These are phyloP conservation scores for Euzetes globulus DNA, from an alignment of 2,888 invertebrate species.

Conservation along the genomic window DNA sequence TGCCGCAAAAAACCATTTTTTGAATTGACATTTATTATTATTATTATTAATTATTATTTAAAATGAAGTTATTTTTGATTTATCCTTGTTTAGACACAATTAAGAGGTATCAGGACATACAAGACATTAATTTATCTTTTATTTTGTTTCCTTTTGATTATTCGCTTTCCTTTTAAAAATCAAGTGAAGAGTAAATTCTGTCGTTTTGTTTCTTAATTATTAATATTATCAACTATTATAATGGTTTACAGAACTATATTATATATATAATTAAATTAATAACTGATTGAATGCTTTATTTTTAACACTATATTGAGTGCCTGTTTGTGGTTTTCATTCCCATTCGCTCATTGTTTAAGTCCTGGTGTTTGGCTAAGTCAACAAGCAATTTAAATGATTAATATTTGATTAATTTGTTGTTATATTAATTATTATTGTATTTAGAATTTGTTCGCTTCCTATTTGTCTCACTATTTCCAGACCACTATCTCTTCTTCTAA, in stretches of 20 bases:
- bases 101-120: neutral
- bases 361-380: slow-evolving; percentile 27
- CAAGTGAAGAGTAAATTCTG: neutral
- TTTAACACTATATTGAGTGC: slow-evolving; percentile 15
- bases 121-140: neutral
- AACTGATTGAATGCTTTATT: slow-evolving; percentile 17
- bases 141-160: neutral
- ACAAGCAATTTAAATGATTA: neutral
- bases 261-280: slow-evolving; percentile 3
- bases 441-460: neutral
- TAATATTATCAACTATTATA: neutral
- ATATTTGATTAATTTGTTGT: slow-evolving; percentile 12
- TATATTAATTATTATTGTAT: slow-evolving; percentile 21
- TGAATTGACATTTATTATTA: neutral
- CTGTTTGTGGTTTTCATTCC: slow-evolving; percentile 14
- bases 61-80: neutral
- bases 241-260: neutral
- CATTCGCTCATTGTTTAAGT: slow-evolving; percentile 26
- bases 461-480: neutral
- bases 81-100: neutral
- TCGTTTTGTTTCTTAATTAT: neutral
- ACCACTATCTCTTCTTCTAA: neutral
- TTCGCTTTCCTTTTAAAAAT: neutral
- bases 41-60: neutral
- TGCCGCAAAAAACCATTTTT: neutral